Percentiles rank a stretch among this genome's conserved stretches.
Evolutionary conservation across 2,113 vertebrate genomes (phyloP).

Genomic region (Cyprinodon tularosa): DNA sequence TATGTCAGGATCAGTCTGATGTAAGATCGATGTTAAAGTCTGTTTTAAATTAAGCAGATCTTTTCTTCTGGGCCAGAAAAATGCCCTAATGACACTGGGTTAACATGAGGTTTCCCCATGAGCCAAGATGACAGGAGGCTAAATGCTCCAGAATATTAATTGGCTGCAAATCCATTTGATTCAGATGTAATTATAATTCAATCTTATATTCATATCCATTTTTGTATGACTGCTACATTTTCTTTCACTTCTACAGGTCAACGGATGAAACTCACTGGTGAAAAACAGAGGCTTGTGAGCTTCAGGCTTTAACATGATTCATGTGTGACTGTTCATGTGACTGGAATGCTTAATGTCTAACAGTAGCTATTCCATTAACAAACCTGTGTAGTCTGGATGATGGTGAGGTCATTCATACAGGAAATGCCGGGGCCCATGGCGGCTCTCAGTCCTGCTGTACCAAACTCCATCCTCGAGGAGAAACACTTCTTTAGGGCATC

Average conservation of each 20-base stretch:
- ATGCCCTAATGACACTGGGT: not conserved
- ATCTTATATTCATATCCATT: no score
- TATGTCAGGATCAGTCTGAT: not conserved
- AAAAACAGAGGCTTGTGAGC: not conserved
- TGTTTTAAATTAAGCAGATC: not conserved
- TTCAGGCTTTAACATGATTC: not conserved
- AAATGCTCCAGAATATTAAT: no score
- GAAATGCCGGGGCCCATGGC: slow-evolving; percentile 92
- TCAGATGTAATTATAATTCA: no score
- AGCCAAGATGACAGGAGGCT: not conserved
- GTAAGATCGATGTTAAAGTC: not conserved
- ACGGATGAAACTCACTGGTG: not conserved
- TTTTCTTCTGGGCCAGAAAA: not conserved
- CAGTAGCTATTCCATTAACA: slow-evolving; percentile 10
- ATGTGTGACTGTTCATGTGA: slow-evolving; percentile 9
- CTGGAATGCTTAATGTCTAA: not conserved
- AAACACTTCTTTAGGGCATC: slow-evolving; percentile 87
- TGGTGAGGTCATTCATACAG: slow-evolving; percentile 94
- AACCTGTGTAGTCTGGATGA: slow-evolving; percentile 94
- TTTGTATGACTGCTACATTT: no score
- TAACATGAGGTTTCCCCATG: no score
- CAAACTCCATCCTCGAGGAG: slow-evolving; percentile 92
- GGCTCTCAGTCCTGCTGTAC: slow-evolving; percentile 93
- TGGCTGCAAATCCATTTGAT: no score
- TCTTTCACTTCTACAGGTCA: no score